Conservation (phyloP, 2,113 vertebrate genomes). For the Tyto alba region DNA sequence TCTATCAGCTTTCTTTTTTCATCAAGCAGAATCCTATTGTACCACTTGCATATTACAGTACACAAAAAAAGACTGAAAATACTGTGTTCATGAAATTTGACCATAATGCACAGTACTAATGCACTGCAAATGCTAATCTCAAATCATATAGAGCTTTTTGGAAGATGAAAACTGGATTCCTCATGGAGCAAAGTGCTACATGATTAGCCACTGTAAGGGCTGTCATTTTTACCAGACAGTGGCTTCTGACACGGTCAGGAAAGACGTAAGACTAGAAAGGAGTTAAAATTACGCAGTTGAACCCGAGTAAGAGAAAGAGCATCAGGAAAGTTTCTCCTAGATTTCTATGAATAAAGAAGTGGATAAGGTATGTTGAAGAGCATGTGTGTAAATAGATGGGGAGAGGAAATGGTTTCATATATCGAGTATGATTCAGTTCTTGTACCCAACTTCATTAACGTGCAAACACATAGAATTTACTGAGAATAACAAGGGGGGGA, state of each 20-base stretch:
- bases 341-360: not conserved
- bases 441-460: not conserved
- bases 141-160: not conserved
- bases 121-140: not conserved
- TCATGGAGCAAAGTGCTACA: not conserved
- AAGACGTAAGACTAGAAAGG: not conserved
- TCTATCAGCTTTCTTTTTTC: not conserved
- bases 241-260: not conserved
- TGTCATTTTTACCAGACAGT: not conserved
- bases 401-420: not conserved
- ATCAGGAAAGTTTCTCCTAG: not conserved
- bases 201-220: not conserved
- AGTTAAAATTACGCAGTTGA: not conserved
- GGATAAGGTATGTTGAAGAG: not conserved
- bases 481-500: not conserved
- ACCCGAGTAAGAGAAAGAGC: not conserved
- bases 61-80: not conserved
- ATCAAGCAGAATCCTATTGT: not conserved
- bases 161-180: not conserved
- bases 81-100: not conserved
- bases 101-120: not conserved
- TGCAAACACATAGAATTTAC: fast-evolving
- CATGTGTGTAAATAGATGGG: not conserved
- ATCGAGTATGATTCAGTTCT: not conserved
- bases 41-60: not conserved